Percentiles rank a stretch among this genome's conserved stretches.
These are phyloP conservation scores for Ostrea edulis DNA, from an alignment of 1,140 invertebrate species.

Conservation along the genomic window DNA sequence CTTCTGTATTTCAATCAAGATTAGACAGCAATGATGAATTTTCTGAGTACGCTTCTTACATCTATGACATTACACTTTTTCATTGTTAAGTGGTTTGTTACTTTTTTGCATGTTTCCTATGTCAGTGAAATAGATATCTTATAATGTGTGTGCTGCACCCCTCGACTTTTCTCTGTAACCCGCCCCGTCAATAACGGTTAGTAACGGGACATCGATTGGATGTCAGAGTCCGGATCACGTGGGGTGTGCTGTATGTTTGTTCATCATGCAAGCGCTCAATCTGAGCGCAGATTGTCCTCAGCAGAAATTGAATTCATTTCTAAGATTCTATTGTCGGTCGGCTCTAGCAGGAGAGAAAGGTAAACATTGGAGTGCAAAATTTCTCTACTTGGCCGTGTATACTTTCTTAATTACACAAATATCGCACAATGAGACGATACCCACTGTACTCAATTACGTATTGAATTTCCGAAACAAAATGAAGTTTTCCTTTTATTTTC, in stretches of 20 bases:
- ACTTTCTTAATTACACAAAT: slow-evolving; percentile 44
- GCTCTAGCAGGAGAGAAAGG: background rate
- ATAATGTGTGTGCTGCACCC: too few relatives aligned
- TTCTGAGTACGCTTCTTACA: too few relatives aligned
- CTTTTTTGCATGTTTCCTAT: too few relatives aligned
- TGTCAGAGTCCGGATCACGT: background rate
- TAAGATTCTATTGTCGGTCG: slow-evolving; percentile 22
- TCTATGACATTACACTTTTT: too few relatives aligned
- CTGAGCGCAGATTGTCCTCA: slow-evolving; percentile 18
- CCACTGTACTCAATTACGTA: slow-evolving; percentile 22
- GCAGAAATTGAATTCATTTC: slow-evolving; percentile 43
- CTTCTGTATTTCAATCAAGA: too few relatives aligned
- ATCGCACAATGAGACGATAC: slow-evolving; percentile 16
- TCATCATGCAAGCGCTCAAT: slow-evolving; percentile 38
- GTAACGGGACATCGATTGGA: slow-evolving; percentile 23
- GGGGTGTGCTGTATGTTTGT: background rate
- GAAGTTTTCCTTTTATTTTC: slow-evolving; percentile 37
- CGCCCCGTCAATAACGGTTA: background rate
- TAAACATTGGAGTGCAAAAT: slow-evolving; percentile 29
- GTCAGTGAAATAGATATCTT: too few relatives aligned
- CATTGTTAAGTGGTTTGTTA: too few relatives aligned
- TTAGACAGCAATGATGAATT: too few relatives aligned
- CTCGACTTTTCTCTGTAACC: background rate
- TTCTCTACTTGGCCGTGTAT: slow-evolving; percentile 38
- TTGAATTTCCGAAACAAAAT: slow-evolving; percentile 43